Conservation (phyloP, 1,140 invertebrate species). For the Orius insidiosus region DNA sequence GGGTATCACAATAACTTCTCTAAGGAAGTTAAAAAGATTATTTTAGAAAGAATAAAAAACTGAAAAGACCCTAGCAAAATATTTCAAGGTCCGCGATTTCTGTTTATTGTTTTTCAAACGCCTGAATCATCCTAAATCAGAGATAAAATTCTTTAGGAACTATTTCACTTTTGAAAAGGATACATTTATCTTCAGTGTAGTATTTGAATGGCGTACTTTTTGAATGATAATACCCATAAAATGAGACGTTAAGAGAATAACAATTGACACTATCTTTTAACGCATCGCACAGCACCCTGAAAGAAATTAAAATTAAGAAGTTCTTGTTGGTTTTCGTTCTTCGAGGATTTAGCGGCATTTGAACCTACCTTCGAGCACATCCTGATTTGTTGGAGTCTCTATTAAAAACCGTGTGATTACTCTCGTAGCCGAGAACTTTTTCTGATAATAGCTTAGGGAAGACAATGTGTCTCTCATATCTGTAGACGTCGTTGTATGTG, state of each 20-base stretch:
- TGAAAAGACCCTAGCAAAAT: too few species aligned
- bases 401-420: constrained; percentile 75
- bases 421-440: constrained; percentile 66
- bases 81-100: too few species aligned
- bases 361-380: constrained; percentile 59
- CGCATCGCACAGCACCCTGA: constrained; percentile 35
- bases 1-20: too few species aligned
- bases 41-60: too few species aligned
- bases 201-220: constrained; percentile 27
- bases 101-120: too few species aligned
- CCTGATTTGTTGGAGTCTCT: constrained; percentile 67
- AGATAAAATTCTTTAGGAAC: too few species aligned
- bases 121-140: too few species aligned
- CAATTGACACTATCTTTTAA: constrained; percentile 38
- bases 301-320: constrained; percentile 11
- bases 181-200: constrained; percentile 45
- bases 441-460: constrained; percentile 77
- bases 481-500: constrained; percentile 85
- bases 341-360: background rate
- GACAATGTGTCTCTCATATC: constrained; percentile 68
- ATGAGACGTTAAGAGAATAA: constrained; percentile 43
- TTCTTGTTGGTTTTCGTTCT: background rate
- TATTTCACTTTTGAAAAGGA: too few species aligned
- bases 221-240: constrained; percentile 34
- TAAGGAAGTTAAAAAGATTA: too few species aligned